Evolutionary conservation across 37 sponge, comb jelly and placozoan species (phyloP), one percentile per base, ranked within the genome.

Genomic region (Hormiphora californensis): DNA sequence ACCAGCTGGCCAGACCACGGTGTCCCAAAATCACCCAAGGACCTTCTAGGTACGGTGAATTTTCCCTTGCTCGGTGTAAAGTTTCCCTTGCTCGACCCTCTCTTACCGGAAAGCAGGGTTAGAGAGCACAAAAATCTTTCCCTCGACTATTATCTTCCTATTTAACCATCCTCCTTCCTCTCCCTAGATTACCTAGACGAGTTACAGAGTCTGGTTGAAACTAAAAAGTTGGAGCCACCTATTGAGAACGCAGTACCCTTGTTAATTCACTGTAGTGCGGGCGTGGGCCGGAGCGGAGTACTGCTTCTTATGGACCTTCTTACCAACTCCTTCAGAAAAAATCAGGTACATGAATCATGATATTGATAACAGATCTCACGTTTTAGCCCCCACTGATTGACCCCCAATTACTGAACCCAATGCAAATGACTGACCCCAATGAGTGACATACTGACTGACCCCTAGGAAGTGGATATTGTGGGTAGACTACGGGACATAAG

Each of bases 1-100:
- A 73, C 81, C 1, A 73, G 81, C 43, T 73, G 81, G 81, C 81
- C 81, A 0, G 81, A 73, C 25, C 81, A 73, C 46, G 81, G 81
- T 0, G 81, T 73, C 1, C 81, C 81, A 9, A 73, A 73, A 40
- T 43, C 81, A 4, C 81, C 81, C 1, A 73, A 73, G 43, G 81
- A 73, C 23, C 27, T 73, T 5, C 44, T 73, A 15, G 81, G 81
- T 73, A 36, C 5, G 81, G 31, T 9, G 53, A 17, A 49, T 49
- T 15, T 49, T 49, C 53, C 53, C 53, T 49, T 49, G 12, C n/a
- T n/a, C n/a, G n/a, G n/a, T n/a, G n/a, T n/a, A n/a, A n/a, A n/a
- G n/a, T n/a, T n/a, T n/a, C n/a, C n/a, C n/a, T n/a, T n/a, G n/a
- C n/a, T n/a, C n/a, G n/a, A n/a, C n/a, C n/a, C n/a, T n/a, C n/a